A percentile compares a stretch with the other conserved stretches of the same genome.
Evolutionary conservation across 2,888 invertebrate genomes (phyloP).

Genomic region (Cantharis nigra): DNA sequence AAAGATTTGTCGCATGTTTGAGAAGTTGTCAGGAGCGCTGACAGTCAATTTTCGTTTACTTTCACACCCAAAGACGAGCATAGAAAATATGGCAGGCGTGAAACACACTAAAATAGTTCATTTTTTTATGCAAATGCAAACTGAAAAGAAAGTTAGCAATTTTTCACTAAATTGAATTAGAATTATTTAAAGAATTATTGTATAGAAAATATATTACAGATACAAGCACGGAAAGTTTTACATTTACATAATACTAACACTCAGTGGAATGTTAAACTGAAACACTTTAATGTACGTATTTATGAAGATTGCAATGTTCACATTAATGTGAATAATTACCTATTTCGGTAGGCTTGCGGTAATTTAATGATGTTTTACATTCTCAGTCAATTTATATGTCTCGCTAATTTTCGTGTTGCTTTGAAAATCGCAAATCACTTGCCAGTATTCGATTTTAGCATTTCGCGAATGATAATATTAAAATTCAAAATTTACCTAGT

Average conservation of each 20-base stretch:
- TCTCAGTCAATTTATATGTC: not conserved
- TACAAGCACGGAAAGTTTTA: no score
- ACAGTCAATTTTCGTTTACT: constrained; percentile 19
- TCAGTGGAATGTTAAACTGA: not conserved
- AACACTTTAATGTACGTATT: not conserved
- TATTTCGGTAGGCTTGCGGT: not conserved
- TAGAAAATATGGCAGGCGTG: constrained; percentile 19
- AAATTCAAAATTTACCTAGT: no score
- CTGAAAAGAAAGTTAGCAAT: not conserved
- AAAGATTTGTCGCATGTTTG: constrained; percentile 19
- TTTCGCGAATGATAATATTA: no score
- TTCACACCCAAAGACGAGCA: constrained; percentile 9
- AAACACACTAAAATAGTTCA: constrained; percentile 10
- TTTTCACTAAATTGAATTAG: not conserved
- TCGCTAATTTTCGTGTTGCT: not conserved
- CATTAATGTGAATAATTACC: not conserved
- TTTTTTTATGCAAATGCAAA: not conserved
- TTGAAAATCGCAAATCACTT: no score
- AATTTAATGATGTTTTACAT: not conserved
- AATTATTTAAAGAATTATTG: not conserved
- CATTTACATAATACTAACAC: not conserved
- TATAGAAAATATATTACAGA: not conserved
- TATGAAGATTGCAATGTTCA: not conserved
- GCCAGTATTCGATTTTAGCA: no score
- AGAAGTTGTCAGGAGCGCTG: constrained; percentile 4